Conservation (phyloP, 2,113 vertebrate genomes). For the Paradoxurus hermaphroditus region DNA sequence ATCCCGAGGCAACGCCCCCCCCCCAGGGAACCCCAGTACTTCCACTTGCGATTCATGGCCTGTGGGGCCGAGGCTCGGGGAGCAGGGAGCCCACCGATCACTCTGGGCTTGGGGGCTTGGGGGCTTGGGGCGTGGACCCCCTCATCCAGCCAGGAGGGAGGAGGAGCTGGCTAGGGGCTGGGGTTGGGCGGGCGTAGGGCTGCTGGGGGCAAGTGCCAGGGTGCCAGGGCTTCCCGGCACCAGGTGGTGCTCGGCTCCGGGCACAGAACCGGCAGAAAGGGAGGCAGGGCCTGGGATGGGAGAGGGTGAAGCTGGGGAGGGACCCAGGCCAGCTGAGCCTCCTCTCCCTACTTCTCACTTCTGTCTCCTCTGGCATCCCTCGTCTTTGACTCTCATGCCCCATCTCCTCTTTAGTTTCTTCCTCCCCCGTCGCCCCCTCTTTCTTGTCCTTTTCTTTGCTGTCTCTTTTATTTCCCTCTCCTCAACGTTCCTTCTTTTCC, state of each 20-base stretch:
- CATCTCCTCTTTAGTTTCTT: background rate
- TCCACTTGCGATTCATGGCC: slow-evolving; percentile 7
- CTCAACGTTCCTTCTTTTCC: background rate
- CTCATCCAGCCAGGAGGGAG: background rate
- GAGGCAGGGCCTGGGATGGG: rapidly evolving
- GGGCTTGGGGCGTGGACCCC: background rate
- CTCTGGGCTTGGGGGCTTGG: background rate
- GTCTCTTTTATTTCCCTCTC: background rate
- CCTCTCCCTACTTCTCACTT: background rate
- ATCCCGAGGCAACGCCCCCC: background rate
- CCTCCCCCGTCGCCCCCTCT: too few species aligned
- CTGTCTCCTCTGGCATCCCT: background rate
- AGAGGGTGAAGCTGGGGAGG: too few species aligned
- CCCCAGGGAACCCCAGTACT: background rate
- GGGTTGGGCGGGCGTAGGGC: background rate
- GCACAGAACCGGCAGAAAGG: background rate
- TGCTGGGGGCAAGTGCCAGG: background rate
- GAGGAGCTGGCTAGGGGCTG: background rate
- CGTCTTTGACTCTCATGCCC: background rate
- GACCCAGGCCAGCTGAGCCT: background rate
- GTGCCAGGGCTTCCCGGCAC: background rate
- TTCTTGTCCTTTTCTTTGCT: background rate
- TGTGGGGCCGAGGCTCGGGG: background rate
- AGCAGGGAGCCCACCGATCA: background rate
- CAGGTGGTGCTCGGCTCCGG: background rate